Evolutionary conservation across 2,797 vertebrate species (phyloP).

Genomic region (Rhyacichthys aspro): DNA sequence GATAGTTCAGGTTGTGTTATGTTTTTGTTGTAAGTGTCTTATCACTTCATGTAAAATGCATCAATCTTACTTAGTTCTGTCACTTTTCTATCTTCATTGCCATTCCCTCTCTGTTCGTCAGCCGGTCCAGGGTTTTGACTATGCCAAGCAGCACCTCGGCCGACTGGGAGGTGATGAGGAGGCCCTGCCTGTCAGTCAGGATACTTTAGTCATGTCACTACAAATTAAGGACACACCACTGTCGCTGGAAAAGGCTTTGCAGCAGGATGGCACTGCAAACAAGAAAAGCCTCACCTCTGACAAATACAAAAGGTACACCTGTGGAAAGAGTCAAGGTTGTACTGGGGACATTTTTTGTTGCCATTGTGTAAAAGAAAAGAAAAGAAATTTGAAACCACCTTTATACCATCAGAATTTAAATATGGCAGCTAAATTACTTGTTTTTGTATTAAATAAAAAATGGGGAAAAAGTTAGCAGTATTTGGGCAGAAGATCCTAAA

Average conservation of each 20-base stretch:
- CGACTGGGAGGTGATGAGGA: constrained; percentile 95
- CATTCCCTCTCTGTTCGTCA: constrained; percentile 57
- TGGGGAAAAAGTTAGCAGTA: too few relatives aligned
- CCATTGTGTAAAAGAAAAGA: too few relatives aligned
- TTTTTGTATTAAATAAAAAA: too few relatives aligned
- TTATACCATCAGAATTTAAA: too few relatives aligned
- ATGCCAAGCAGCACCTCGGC: constrained; percentile 97
- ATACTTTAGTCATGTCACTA: constrained; percentile 90
- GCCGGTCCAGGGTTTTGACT: constrained; percentile 98
- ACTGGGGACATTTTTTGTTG: too few relatives aligned
- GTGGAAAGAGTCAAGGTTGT: too few relatives aligned
- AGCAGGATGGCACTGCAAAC: constrained; percentile 88
- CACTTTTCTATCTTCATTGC: constrained; percentile 25
- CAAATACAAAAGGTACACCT: constrained; percentile 89
- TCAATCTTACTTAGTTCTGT: constrained; percentile 11
- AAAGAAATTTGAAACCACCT: too few relatives aligned
- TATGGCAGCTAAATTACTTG: too few relatives aligned
- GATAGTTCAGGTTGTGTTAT: constrained; percentile 8
- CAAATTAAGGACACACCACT: constrained; percentile 87
- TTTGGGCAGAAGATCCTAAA: too few relatives aligned
- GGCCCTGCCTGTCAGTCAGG: constrained; percentile 89
- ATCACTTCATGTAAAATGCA: constrained; percentile 16
- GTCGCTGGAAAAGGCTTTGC: constrained; percentile 87
- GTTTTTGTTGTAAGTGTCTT: constrained; percentile 13
- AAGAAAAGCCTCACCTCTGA: constrained; percentile 88